Evolutionary conservation across 2,888 invertebrate genomes (phyloP), one percentile per base, ranked within the genome.

Genomic region (Stenchaetothrips biformis): DNA sequence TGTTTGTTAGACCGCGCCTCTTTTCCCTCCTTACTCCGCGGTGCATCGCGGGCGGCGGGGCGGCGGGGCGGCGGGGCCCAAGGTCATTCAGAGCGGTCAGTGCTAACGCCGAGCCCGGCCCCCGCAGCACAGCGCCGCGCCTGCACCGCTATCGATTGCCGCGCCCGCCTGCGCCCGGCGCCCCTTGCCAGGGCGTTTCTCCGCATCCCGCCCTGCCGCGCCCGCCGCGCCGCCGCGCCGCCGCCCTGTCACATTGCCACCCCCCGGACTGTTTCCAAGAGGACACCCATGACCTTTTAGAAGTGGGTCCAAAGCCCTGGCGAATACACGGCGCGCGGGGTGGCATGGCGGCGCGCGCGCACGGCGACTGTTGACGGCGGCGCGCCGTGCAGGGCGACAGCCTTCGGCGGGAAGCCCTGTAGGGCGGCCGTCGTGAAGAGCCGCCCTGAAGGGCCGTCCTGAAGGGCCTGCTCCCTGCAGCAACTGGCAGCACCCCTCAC

Each of bases 231-330:
- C 4, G 37, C 37, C 1, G 37, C 37, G 37, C 37, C 4, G 37
- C 37, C 37, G 4, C 37, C 2, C 37, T 37, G 37, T 37, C 37
- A 37, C 37, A 37, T 37, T 37, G 2, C 37, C 37, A 37, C 37
- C 25, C 67, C 67, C 7, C 67, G 25, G 67, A 74, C 67, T 74
- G 67, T 74, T 74, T 74, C 67, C 67, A 74, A 74, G 21, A 74
- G 67, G 67, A 21, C 67, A 74, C 67, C 67, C 67, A 74, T 74
- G 67, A 74, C 67, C 67, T 74, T 74, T 74, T 25, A 74, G 67
- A 74, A 74, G 67, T 74, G 8, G 67, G 67, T 74, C 67, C 25
- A 74, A 74, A 25, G 25, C 67, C 67, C 67, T 74, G 25, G 67
- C 67, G 25, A 13, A 37, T 37, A 37, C 37, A 37, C 37, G 53